Evolutionary conservation across 2,888 invertebrate species (phyloP).

Genomic region (Thumatha senex): DNA sequence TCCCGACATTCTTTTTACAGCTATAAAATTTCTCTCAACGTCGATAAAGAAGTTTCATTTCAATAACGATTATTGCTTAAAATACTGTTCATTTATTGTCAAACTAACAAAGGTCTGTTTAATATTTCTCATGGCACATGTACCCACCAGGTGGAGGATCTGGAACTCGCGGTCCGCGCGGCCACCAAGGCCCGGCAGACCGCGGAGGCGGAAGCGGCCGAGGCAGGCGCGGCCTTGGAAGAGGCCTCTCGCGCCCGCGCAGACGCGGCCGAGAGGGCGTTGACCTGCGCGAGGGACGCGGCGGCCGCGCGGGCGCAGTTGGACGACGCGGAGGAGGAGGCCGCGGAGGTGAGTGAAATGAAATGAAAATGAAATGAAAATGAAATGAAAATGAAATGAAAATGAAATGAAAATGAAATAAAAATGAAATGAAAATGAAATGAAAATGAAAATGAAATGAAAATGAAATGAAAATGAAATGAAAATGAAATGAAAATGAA

Average conservation of each 20-base stretch:
- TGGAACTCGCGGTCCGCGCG: conserved; percentile 92
- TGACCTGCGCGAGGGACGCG: conserved; percentile 89
- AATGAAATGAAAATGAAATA: too few species aligned
- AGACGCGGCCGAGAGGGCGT: conserved; percentile 91
- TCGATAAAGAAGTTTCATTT: too few species aligned
- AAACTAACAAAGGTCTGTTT: too few species aligned
- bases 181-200: conserved; percentile 94
- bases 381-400: neutral
- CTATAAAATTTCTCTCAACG: too few species aligned
- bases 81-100: too few species aligned
- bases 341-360: conserved; percentile 82
- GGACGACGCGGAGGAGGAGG: conserved; percentile 97
- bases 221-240: conserved; percentile 92
- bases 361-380: neutral
- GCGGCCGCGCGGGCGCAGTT: conserved; percentile 92
- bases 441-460: too few species aligned
- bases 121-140: neutral
- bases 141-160: conserved; percentile 90
- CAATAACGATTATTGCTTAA: too few species aligned
- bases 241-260: conserved; percentile 88
- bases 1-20: too few species aligned
- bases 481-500: too few species aligned
- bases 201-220: conserved; percentile 93
- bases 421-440: too few species aligned
- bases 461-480: too few species aligned